Evolutionary conservation across 1,140 invertebrate genomes (phyloP).

Genomic region (Teleogryllus occipitalis): DNA sequence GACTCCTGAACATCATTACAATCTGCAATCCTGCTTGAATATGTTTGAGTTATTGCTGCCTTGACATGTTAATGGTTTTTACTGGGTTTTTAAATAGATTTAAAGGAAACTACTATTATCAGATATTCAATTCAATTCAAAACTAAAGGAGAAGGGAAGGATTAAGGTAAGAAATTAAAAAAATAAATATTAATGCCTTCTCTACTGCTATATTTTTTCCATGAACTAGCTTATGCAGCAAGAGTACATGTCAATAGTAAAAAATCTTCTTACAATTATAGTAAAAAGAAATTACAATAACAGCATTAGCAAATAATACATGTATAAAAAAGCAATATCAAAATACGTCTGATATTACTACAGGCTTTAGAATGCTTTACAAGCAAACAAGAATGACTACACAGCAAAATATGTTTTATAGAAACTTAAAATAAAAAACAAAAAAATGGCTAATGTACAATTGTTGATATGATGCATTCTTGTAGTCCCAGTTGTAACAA

Average conservation of each 20-base stretch:
- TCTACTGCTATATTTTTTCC: neutral
- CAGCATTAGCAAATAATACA: neutral
- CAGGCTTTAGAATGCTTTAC: neutral
- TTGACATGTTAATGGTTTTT: no score
- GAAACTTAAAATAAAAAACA: neutral
- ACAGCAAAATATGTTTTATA: neutral
- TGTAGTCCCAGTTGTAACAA: neutral
- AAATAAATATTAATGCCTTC: neutral
- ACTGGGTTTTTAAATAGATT: no score
- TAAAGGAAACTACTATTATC: no score
- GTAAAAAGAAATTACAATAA: neutral
- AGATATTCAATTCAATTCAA: neutral
- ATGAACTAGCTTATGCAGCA: neutral
- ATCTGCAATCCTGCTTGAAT: no score
- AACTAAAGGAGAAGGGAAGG: neutral
- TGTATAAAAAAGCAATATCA: neutral
- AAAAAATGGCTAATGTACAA: neutral
- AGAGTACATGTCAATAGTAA: no score
- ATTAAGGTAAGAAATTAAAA: neutral
- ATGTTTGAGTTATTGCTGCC: no score
- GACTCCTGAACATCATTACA: no score
- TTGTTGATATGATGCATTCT: constrained; percentile 1
- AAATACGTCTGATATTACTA: neutral
- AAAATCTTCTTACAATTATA: no score
- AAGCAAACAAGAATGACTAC: neutral